phyloP scores from a whole-genome alignment of 2,888 invertebrate species.

The Urechis unicinctus region DNA sequence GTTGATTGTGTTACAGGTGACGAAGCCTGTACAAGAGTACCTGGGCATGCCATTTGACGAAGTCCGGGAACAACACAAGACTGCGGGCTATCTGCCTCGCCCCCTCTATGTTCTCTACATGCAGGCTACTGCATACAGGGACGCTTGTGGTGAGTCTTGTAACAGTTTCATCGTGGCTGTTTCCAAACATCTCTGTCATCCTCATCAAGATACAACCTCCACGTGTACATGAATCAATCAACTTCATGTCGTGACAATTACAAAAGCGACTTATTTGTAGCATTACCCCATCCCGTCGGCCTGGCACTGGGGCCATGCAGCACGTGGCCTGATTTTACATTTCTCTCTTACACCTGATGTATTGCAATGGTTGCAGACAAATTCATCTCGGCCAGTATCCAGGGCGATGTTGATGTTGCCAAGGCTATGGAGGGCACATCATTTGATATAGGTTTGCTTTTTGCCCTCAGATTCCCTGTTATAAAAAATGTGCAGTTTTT shows the following conservation, averaged over 20 bases:
- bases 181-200: too few species aligned
- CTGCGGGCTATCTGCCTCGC: constrained; percentile 64
- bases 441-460: constrained; percentile 24
- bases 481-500: constrained; percentile 1
- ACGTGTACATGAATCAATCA: neutral
- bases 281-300: too few species aligned
- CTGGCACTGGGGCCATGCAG: too few species aligned
- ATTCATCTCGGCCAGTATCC: constrained; percentile 42
- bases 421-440: constrained; percentile 28
- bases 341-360: neutral
- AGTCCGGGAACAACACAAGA: constrained; percentile 66
- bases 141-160: constrained; percentile 58
- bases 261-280: too few species aligned
- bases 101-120: constrained; percentile 82
- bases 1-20: constrained; percentile 58
- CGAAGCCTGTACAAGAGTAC: constrained; percentile 83
- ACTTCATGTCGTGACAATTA: neutral
- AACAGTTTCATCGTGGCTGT: too few species aligned
- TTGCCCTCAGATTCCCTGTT: neutral
- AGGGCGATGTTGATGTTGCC: constrained; percentile 57
- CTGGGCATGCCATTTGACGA: constrained; percentile 74
- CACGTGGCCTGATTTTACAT: too few species aligned
- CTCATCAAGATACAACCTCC: too few species aligned
- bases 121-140: constrained; percentile 74
- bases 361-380: constrained; percentile 31